Evolutionary conservation across 2,797 vertebrate species (phyloP), one percentile per base, ranked within the genome.

Genomic region (Micropoecilia bifurca): DNA sequence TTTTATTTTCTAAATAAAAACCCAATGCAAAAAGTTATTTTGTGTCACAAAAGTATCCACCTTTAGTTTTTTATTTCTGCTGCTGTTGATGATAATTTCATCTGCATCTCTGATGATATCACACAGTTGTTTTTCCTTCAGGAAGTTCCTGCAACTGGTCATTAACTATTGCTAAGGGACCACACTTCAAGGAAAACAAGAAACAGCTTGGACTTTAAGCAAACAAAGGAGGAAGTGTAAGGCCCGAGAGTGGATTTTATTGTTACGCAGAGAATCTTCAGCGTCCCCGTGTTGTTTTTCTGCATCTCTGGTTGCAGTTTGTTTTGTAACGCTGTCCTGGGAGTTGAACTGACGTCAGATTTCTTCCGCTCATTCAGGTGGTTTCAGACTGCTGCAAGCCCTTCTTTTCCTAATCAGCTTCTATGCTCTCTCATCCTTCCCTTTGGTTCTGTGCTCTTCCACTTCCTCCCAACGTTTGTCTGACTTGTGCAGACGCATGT

Each of bases 91-190:
- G 81, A 88, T 86, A 85, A 91, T 92, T 92, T 93, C 89, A 92
- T 89, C 85, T 89, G 80, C 85, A 85, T 63, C 83, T 16, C 87
- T 91, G n/a, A 69, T 43, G 89, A 93, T 90, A 89, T 91, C 88
- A 90, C 83, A 85, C 87, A 78, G 84, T 89, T 92, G 92, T 95
- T 94, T 94, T 89, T 92, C 92, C 90, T 93, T 89, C 92, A 95
- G 93, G 93, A 95, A 94, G 87, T 94, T 93, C 92, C 93, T 92
- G 88, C 83, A 30, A 82, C 90, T 80, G 83, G 53, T 91, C 89
- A 90, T 91, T 89, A 93, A 92, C 77, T 91, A 90, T 90, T 93
- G 91, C 91, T 87, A 69, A 82, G 91, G 87, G 88, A 87, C 87
- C 73, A 25, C 83, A 74, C n/a, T 87, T 79, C 80, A 81, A 86